Percentiles rank a stretch among this genome's conserved stretches.
Conservation (phyloP, 2,113 vertebrate genomes). For the Rallus limicola region DNA sequence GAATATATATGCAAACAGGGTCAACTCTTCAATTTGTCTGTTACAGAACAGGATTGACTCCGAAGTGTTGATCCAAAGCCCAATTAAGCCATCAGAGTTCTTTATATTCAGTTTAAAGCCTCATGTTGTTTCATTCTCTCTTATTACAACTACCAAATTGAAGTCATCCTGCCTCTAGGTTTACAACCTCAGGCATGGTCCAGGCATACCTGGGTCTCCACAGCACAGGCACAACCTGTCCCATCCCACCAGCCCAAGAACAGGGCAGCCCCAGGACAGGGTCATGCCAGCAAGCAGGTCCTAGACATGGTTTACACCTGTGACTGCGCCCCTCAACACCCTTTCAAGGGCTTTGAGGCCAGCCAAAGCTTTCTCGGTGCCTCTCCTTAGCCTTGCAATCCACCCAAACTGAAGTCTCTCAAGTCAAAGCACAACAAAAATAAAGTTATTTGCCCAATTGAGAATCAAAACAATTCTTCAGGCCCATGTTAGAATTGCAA, state of each 20-base stretch:
- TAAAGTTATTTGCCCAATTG: background rate
- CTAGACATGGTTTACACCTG: too few relatives aligned
- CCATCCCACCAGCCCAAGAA: background rate
- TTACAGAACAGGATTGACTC: background rate
- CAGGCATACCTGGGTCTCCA: rapidly evolving
- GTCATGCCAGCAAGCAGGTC: background rate
- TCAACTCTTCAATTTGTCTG: background rate
- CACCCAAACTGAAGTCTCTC: background rate
- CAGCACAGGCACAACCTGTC: background rate
- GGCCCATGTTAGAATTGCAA: background rate
- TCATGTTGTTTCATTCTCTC: background rate
- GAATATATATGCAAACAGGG: background rate
- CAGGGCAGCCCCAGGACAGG: background rate
- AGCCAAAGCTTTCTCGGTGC: background rate
- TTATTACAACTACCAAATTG: background rate
- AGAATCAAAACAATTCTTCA: background rate
- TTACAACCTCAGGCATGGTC: rapidly evolving
- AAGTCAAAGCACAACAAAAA: background rate
- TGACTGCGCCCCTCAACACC: rapidly evolving
- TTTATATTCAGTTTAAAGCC: background rate
- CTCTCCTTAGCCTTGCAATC: background rate
- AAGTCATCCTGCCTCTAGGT: background rate
- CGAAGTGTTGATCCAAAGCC: background rate
- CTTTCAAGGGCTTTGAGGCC: background rate
- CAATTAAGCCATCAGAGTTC: background rate